Evolutionary conservation across 2,797 vertebrate species (phyloP).

Genomic region (Sebastes nivosus): DNA sequence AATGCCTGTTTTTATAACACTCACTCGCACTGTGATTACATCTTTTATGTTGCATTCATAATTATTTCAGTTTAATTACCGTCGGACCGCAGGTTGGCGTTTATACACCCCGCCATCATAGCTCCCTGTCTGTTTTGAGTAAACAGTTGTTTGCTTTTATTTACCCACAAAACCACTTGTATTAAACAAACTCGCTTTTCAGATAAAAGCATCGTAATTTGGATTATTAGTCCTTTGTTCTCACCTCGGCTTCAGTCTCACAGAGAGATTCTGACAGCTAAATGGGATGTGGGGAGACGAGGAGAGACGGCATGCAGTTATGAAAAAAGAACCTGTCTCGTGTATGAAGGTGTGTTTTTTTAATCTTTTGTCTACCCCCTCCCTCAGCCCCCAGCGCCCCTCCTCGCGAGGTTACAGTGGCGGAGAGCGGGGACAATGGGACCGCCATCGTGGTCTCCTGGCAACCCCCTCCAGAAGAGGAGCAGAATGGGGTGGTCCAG

Average conservation of each 20-base stretch:
- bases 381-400: constrained; percentile 91
- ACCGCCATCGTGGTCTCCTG: constrained; percentile 94
- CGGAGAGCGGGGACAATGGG: constrained; percentile 92
- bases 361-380: constrained; percentile 52
- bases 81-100: constrained; percentile 42
- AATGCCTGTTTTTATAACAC: neutral
- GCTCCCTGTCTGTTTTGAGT: constrained; percentile 33
- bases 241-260: constrained; percentile 31
- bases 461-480: constrained; percentile 95
- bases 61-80: constrained; percentile 63
- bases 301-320: constrained; percentile 7
- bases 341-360: constrained; percentile 53
- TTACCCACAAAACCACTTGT: constrained; percentile 3
- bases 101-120: constrained; percentile 7
- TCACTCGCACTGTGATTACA: constrained; percentile 32
- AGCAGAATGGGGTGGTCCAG: constrained; percentile 94
- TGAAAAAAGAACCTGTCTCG: constrained; percentile 1
- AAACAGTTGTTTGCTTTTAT: constrained; percentile 54
- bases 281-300: constrained; percentile 13
- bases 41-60: constrained; percentile 46
- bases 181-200: constrained; percentile 14
- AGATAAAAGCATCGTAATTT: constrained; percentile 40
- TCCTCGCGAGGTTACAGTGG: constrained; percentile 93
- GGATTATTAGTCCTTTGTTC: constrained; percentile 58
- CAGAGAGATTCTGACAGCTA: constrained; percentile 39